A percentile compares a stretch with the other conserved stretches of the same genome.
Evolutionary conservation across 2,113 vertebrate species (phyloP).

Genomic region (Bagarius yarrelli): DNA sequence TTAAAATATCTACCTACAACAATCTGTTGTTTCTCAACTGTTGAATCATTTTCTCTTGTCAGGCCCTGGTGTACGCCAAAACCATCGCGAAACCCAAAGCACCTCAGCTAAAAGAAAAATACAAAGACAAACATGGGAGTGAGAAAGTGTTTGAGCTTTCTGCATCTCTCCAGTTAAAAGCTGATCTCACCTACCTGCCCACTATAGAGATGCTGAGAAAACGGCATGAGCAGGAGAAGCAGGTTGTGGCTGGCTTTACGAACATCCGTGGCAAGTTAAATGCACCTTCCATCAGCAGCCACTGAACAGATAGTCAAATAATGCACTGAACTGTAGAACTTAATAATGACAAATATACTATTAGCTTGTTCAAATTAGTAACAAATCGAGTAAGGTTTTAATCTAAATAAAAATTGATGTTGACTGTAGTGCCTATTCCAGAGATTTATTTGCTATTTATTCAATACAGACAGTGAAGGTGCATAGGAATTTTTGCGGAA

Average conservation of each 20-base stretch:
- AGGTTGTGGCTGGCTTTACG: slow-evolving; percentile 75
- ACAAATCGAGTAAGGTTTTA: too few species aligned
- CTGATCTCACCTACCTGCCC: slow-evolving; percentile 61
- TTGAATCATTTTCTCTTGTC: slow-evolving; percentile 11
- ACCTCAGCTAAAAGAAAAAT: slow-evolving; percentile 47
- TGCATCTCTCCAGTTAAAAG: slow-evolving; percentile 48
- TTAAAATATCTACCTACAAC: background rate
- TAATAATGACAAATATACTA: too few species aligned
- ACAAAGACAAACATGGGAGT: slow-evolving; percentile 45
- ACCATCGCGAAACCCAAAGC: slow-evolving; percentile 77
- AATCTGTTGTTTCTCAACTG: background rate
- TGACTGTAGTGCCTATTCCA: too few species aligned
- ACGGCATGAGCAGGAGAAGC: slow-evolving; percentile 83
- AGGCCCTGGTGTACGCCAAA: slow-evolving; percentile 91
- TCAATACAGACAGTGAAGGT: too few species aligned
- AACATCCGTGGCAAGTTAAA: slow-evolving; percentile 63
- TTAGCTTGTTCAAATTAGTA: too few species aligned
- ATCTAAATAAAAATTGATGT: too few species aligned
- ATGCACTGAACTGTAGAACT: background rate
- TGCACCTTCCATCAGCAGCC: background rate
- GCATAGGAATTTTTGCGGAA: too few species aligned
- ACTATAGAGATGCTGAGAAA: slow-evolving; percentile 73
- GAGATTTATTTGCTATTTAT: too few species aligned
- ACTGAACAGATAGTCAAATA: background rate
- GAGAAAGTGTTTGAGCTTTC: slow-evolving; percentile 34